Base-by-base conservation (phyloP, 2,888 invertebrate species). In the Drosophila pseudotakahashii region DNA sequence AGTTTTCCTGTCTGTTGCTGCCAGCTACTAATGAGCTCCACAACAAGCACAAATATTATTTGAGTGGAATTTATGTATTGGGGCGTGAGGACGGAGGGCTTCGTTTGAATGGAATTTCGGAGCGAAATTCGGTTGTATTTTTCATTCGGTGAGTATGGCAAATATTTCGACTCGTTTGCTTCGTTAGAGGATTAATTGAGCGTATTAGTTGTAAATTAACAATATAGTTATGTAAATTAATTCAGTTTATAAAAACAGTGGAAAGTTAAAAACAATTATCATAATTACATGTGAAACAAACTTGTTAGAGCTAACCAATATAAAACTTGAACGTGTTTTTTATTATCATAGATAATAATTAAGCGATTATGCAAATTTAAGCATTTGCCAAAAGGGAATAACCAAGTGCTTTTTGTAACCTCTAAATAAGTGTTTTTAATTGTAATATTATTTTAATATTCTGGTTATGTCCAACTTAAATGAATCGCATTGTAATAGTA, bases 1-100 rank as follows among this genome's bases (percentile, higher is more conserved):
- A 30, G 66, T 41, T 16, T 48, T 69, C 37, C 54, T 58, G 44
- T 63, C 83, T 77, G 73, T 73, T 81, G 74, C 81, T 79, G 63
- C 78, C 79, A 86, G 75, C 76, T 83, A 86, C 86, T 83, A 83
- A 83, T 83, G 84, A 83, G 82, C 86, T 81, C 71, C 78, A 83
- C 76, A 82, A 73, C 79, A 67, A 82, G 81, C 76, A 79, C 82
- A 82, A 82, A 82, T 86, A 82, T 82, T 82, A 83, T 86, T 82
- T 74, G 77, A 81, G 79, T 77, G 57, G 59, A 86, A 86, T 86
- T 86, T 79, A 83, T 81, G 83, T 58, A 34, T 48, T 34, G 62
- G 51, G 32, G 59, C 58, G 36, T 32, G 47, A 32, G 45, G 26
- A 39, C 50, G 52, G n/a, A n/a, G 47, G 44, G 41, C 52, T 71